phyloP scores from a whole-genome alignment of 2,888 invertebrate genomes.

The Sesia apiformis region DNA sequence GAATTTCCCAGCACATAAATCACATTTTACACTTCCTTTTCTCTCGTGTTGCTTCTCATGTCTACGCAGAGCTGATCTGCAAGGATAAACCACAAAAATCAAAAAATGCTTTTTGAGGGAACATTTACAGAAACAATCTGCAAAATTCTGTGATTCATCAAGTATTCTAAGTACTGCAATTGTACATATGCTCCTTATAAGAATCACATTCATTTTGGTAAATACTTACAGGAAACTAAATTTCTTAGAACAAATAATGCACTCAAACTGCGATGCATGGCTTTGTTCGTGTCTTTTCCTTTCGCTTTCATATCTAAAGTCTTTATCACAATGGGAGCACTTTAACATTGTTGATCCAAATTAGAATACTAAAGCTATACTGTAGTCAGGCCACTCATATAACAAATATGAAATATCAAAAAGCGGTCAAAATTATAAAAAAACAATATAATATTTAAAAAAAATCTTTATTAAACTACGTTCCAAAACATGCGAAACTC shows the following conservation, averaged over 20 bases:
- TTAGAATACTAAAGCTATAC: too few species aligned
- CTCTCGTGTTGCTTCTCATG: conserved; percentile 62
- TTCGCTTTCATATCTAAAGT: conserved; percentile 59
- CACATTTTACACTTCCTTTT: conserved; percentile 41
- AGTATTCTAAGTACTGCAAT: too few species aligned
- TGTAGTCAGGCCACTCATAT: too few species aligned
- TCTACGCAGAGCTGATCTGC: conserved; percentile 52
- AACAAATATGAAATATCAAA: too few species aligned
- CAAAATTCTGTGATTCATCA: not conserved
- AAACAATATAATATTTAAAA: too few species aligned
- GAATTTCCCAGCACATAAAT: conserved; percentile 44
- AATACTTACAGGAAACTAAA: conserved; percentile 62
- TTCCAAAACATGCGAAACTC: too few species aligned
- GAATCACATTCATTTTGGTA: not conserved
- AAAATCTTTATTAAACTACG: too few species aligned
- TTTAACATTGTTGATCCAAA: conserved; percentile 14
- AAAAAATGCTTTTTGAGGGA: too few species aligned
- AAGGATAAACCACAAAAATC: conserved; percentile 2
- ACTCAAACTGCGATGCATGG: conserved; percentile 50
- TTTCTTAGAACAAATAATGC: conserved; percentile 54
- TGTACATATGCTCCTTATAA: too few species aligned
- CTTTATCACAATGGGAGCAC: conserved; percentile 45
- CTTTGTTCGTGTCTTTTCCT: conserved; percentile 55
- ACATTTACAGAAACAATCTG: not conserved
- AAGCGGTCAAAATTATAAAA: too few species aligned